Base-by-base conservation (phyloP, 1,140 invertebrate species). In the Heliothis subflexa region DNA sequence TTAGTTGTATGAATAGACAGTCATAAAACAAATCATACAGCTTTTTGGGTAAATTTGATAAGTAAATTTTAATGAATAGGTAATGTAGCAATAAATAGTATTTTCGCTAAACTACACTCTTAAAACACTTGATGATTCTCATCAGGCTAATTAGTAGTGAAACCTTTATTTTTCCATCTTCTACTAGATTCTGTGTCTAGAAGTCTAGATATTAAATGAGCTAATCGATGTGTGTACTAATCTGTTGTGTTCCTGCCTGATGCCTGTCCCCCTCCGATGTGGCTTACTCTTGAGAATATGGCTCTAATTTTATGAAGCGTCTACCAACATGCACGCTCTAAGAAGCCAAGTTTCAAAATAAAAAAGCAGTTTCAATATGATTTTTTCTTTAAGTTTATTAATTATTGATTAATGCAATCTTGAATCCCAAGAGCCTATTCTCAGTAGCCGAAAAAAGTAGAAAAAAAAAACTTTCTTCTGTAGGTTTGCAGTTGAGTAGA, bases 401-500 rank as follows among this genome's bases (percentile, higher is more conserved):
- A 40, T 7, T 9, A 7, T 40, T 40, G 33, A 3, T 40, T 9
- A 52, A 52, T 52, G n/a, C 14, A 52, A 18, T 40, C 57, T 59
- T 59, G n/a, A 66, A 77, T 50, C 9, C 40, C 70, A 78, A 78
- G 86, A 87, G 88, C 88, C 86, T 86, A 85, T 87, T 86, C 88
- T 88, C 83, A 75, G 11, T 81, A 86, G 84, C 81, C 74, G 83
- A 84, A 87, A 79, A 86, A 82, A 88, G 85, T 83, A 92, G 91
- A 89, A 85, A 83, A 81, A 81, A 86, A 74, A 87, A 68, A 77
- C 59, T 93, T 92, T 93, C 83, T 91, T 86, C 89, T 93, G 88
- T 94, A 94, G 93, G 93, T 94, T 94, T 94, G 92, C 90, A 92
- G 93, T 94, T 94, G 91, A 93, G 83, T 93, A 94, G 87, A 89